phyloP scores from a whole-genome alignment of 1,140 invertebrate genomes.

The Bombus terrestris region DNA sequence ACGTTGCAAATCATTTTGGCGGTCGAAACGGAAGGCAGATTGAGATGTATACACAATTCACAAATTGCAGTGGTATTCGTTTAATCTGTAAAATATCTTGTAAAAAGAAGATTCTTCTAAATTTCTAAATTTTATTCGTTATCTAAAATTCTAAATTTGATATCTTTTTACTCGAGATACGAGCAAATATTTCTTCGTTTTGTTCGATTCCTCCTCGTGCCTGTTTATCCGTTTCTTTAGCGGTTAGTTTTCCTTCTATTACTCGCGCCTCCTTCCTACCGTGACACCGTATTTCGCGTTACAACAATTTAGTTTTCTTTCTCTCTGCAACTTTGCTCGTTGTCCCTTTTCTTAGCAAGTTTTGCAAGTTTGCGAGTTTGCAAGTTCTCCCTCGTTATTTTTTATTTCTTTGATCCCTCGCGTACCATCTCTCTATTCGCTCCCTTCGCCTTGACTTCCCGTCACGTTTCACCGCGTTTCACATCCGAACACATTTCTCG shows the following conservation, averaged over 20 bases:
- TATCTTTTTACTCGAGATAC: too few relatives aligned
- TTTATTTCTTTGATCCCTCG: neutral
- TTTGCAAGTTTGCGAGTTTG: neutral
- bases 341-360: neutral
- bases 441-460: slow-evolving; percentile 13
- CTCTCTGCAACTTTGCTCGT: neutral
- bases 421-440: neutral
- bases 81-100: neutral
- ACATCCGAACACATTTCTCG: slow-evolving; percentile 25
- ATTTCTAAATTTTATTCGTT: too few relatives aligned
- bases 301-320: neutral
- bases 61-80: neutral
- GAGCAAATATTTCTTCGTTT: neutral
- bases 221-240: neutral
- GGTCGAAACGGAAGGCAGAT: too few relatives aligned
- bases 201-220: neutral
- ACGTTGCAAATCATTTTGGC: neutral
- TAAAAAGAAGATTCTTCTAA: neutral
- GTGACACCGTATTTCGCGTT: neutral
- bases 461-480: slow-evolving; percentile 35
- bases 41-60: neutral
- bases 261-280: neutral
- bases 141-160: too few relatives aligned
- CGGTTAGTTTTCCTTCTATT: too few relatives aligned
- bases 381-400: too few relatives aligned